Conservation (phyloP, 2,888 invertebrate genomes). For the Rotaria socialis region DNA sequence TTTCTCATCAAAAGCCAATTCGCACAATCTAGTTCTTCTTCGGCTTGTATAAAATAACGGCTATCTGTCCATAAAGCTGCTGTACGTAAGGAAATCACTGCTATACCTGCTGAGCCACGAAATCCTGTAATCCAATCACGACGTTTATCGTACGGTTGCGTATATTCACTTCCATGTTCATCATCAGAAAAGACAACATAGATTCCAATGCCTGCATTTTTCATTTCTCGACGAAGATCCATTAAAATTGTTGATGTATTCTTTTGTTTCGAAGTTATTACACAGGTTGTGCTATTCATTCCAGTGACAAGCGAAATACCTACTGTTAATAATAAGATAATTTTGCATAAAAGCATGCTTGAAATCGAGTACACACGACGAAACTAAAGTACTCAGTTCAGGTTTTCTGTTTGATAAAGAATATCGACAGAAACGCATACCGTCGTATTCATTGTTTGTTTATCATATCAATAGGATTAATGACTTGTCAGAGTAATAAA, state of each 20-base stretch:
- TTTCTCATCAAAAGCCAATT: slow-evolving; percentile 88
- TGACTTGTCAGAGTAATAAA: not conserved
- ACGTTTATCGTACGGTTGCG: slow-evolving; percentile 40
- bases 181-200: slow-evolving; percentile 35
- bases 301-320: not conserved
- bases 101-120: slow-evolving; percentile 65
- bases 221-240: slow-evolving; percentile 2
- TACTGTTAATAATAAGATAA: not conserved
- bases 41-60: slow-evolving; percentile 84
- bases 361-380: not conserved
- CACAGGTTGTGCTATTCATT: not conserved
- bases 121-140: slow-evolving; percentile 43
- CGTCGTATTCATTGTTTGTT: not conserved
- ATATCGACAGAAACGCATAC: not conserved
- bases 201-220: not conserved
- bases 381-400: not conserved
- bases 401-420: not conserved
- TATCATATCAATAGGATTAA: not conserved
- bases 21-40: slow-evolving; percentile 69
- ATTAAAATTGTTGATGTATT: slow-evolving; percentile 16
- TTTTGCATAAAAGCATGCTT: not conserved
- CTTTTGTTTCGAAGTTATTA: not conserved
- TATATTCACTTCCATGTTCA: slow-evolving; percentile 45
- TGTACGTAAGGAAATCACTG: slow-evolving; percentile 70
- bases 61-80: slow-evolving; percentile 91